Evolutionary conservation across 2,113 vertebrate species (phyloP).

Genomic region (Corynorhinus townsendii): DNA sequence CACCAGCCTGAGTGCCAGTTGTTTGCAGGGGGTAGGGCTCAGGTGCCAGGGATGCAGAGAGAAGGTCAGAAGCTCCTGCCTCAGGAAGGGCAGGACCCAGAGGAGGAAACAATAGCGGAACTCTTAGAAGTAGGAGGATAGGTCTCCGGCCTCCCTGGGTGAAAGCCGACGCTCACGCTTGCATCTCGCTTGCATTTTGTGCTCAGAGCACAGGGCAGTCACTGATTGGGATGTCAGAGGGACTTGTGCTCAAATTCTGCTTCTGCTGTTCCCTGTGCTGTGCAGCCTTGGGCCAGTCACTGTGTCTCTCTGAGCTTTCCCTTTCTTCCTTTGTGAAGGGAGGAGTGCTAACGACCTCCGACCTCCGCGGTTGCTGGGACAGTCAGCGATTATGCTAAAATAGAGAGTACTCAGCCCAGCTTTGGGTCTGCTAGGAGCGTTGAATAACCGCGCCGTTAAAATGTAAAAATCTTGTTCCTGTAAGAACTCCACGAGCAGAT

Average conservation of each 20-base stretch:
- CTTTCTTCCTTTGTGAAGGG: neutral
- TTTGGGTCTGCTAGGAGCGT: neutral
- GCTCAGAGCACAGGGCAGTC: neutral
- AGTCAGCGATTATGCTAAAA: neutral
- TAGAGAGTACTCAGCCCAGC: rapidly evolving
- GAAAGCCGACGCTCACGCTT: neutral
- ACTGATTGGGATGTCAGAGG: neutral
- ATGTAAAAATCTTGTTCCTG: neutral
- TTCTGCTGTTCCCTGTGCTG: neutral
- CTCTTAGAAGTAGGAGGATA: too few species aligned
- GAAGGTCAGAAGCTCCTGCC: neutral
- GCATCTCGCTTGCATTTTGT: neutral
- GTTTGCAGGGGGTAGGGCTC: neutral
- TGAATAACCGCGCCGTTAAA: neutral
- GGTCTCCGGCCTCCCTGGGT: neutral
- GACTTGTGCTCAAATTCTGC: neutral
- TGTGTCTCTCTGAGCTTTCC: neutral
- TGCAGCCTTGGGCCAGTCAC: neutral
- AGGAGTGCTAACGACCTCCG: neutral
- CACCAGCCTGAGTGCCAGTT: neutral
- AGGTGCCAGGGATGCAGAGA: neutral
- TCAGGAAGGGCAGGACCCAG: neutral
- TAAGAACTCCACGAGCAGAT: neutral
- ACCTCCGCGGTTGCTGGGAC: neutral
- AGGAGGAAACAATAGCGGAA: neutral